These are phyloP conservation scores for Anhinga rufa DNA, from an alignment of 2,113 vertebrate genomes.

Conservation along the genomic window DNA sequence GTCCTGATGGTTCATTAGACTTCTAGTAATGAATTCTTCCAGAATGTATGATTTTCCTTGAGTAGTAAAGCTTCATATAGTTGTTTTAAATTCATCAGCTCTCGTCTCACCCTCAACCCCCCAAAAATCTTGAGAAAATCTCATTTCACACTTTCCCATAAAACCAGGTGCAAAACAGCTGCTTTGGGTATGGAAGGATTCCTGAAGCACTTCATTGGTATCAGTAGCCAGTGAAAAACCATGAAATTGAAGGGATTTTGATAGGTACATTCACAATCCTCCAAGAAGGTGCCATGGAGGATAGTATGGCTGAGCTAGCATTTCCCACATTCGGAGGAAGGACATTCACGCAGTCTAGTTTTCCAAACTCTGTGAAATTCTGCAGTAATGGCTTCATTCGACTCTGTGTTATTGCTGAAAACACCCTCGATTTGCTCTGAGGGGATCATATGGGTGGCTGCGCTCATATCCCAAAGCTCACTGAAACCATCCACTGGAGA, in stretches of 20 bases:
- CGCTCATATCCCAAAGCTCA: not conserved
- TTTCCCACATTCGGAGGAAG: slow-evolving; percentile 36
- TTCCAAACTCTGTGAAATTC: not conserved
- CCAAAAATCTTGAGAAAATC: slow-evolving; percentile 74
- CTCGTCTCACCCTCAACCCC: not conserved
- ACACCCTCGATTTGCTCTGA: not conserved
- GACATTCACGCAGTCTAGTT: not conserved
- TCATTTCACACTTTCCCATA: slow-evolving; percentile 69
- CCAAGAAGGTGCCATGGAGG: slow-evolving; percentile 22
- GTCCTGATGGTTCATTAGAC: not conserved
- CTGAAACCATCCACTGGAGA: not conserved
- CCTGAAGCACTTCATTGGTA: slow-evolving; percentile 22
- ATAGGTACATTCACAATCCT: slow-evolving; percentile 5
- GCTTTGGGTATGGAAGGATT: slow-evolving; percentile 25
- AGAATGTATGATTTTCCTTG: not conserved
- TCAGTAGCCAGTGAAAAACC: slow-evolving; percentile 28
- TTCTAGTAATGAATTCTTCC: not conserved
- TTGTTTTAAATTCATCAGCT: slow-evolving; percentile 9
- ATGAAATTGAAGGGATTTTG: slow-evolving; percentile 43
- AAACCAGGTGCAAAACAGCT: slow-evolving; percentile 74
- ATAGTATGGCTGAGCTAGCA: not conserved
- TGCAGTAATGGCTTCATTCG: not conserved
- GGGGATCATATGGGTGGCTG: not conserved
- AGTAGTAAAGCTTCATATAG: not conserved
- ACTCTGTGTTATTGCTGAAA: not conserved